Base-by-base conservation (phyloP, 2,797 vertebrate genomes). In the Dendrocincla tyrannina region DNA sequence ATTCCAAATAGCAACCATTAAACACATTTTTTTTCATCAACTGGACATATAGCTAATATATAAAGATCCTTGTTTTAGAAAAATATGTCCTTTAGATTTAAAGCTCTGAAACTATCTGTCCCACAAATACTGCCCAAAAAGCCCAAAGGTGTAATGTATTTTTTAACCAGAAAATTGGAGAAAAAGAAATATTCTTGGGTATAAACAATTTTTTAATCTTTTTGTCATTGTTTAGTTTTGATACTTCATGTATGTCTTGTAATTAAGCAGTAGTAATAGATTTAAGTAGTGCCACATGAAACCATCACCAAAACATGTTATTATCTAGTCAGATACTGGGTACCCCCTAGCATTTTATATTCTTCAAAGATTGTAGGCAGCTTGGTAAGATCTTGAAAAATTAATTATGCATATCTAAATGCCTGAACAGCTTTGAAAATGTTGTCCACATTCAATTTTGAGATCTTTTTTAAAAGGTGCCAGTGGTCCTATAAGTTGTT, bases 131-230 rank as follows among this genome's bases (percentile, higher is more conserved):
- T 47, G 2, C 41, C 46, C 53, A 41, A 32, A 50, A 14, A 1
- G 5, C 17, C 4, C 5, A 24, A 19, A 5, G 2, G 4, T 35
- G 2, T 11, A 33, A 19, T 11, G 1, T 5, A 13, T 17, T 63
- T 74, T 74, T 62, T 18, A 27, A 35, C 53, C 17, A 32, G 6
- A 20, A 20, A 53, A 69, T 42, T 3, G 27, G 50, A 58, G 72
- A 30, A 42, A 37, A 20, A 42, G 5, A 39, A 37, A 11, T 19
- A 0, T 32, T 74, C 11, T 42, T 49, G 5, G 4, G 6, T 62
- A 41, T 39, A 30, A 69, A 47, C 3, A 62, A 39, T 39, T 39
- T 44, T n/a, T 25, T 14, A 46, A 19, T 8, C 4, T 74, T 67
- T 73, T 30, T 33, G 25, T 33, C 33, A 47, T 13, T 9, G 2